Base-by-base conservation (phyloP, 2,888 invertebrate species). In the Sinotaia quadrata region DNA sequence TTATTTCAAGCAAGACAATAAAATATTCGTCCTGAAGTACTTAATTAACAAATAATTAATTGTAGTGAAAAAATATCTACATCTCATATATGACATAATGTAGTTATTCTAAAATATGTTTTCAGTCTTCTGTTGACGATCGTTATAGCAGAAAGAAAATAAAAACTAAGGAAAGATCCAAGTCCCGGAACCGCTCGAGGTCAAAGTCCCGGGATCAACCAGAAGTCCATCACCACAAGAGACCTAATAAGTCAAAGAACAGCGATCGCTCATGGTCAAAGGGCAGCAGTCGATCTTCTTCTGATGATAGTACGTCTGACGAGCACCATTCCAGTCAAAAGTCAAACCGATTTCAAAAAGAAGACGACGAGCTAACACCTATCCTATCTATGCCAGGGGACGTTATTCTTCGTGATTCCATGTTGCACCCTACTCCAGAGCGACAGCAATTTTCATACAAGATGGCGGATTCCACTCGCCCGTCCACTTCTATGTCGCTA, bases 301-400 rank as follows among this genome's bases (percentile, higher is more conserved):
- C 12, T 27, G 52, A 27, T 60, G 54, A 37, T 33, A 44, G 24
- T 24, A 58, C 58, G 49, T 7, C 24, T 27, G 49, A 27, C 36
- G 37, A 51, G 44, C 27, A 4, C 54, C 4, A 10, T 3, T 2
- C n/a, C 21, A 29, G 18, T 2, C 54, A 29, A 3, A 54, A 5
- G 27, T 54, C 27, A 54, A 24, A 15, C 15, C 4, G 27, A 10
- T 59, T 5, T 0, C 29, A 37, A 2, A 27, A 54, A 5, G 54
- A 41, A 18, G 54, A 54, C 10, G 18, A 31, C 10, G 33, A 61
- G 29, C 47, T 34, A 27, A 49, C 63, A 18, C 63, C 63, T n/a
- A 47, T 69, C 44, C 29, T 36, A 36, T 44, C 63, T 18, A 69
- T 63, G 27, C 63, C 63, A 21, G 69, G 69, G 41, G 69, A 69